Conservation (phyloP, 2,888 invertebrate species). For the Polydrusus cervinus region DNA sequence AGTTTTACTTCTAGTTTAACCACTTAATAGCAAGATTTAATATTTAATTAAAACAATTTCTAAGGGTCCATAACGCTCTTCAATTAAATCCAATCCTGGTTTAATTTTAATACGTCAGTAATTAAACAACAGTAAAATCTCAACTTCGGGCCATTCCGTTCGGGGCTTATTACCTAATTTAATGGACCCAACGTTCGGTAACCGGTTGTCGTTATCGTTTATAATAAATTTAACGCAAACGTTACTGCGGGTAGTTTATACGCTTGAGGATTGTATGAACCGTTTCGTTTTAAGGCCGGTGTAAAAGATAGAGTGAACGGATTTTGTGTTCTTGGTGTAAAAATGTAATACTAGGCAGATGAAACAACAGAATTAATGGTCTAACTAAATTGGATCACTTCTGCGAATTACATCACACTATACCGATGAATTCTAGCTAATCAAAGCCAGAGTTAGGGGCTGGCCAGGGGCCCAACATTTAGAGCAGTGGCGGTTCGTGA, state of each 20-base stretch:
- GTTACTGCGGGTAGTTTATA: constrained; percentile 27
- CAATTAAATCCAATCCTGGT: constrained; percentile 26
- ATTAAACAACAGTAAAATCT: constrained; percentile 47
- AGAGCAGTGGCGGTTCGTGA: no score
- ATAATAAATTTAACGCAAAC: constrained; percentile 41
- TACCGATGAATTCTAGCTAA: no score
- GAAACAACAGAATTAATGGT: no score
- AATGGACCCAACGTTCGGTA: constrained; percentile 45
- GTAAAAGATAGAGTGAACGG: background rate
- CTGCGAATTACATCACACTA: no score
- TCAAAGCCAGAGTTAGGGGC: no score
- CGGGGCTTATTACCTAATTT: constrained; percentile 43
- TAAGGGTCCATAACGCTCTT: constrained; percentile 18
- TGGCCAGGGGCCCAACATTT: no score
- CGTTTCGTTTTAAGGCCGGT: constrained; percentile 1
- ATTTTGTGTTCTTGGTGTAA: background rate
- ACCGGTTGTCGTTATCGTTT: constrained; percentile 40
- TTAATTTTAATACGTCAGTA: constrained; percentile 36
- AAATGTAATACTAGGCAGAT: background rate
- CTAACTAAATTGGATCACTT: no score
- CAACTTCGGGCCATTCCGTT: constrained; percentile 42
- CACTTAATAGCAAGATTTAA: constrained; percentile 10
- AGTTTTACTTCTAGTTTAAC: constrained; percentile 9
- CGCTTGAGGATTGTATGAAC: constrained; percentile 8
- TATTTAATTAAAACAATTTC: constrained; percentile 25